Conservation (phyloP, 1,140 invertebrate species). For the Drosophila pandora region DNA sequence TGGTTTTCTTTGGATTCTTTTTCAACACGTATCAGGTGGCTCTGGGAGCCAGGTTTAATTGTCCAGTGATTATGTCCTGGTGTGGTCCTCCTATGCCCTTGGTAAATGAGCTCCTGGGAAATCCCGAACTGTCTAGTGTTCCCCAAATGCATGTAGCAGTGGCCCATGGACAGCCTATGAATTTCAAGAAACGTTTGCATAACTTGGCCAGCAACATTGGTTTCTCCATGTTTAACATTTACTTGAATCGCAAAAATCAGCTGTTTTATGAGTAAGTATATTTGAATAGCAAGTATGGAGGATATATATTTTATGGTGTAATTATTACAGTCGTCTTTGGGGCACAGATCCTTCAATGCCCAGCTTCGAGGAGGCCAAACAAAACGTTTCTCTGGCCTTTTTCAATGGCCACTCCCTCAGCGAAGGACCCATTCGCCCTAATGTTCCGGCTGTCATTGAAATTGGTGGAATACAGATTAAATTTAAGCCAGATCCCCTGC, state of each 20-base stretch:
- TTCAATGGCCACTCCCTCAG: slow-evolving; percentile 58
- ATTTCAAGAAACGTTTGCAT: slow-evolving; percentile 49
- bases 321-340: slow-evolving; percentile 24
- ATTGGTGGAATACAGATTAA: slow-evolving; percentile 84
- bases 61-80: slow-evolving; percentile 56
- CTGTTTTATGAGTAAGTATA: slow-evolving; percentile 53
- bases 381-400: slow-evolving; percentile 59
- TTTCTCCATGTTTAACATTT: slow-evolving; percentile 20
- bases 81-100: slow-evolving; percentile 28
- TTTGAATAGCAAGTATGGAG: neutral
- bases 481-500: slow-evolving; percentile 65
- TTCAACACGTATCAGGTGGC: slow-evolving; percentile 60
- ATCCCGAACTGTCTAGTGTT: slow-evolving; percentile 33
- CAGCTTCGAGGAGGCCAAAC: slow-evolving; percentile 31
- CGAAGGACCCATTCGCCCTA: slow-evolving; percentile 54
- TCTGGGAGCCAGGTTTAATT: slow-evolving; percentile 54
- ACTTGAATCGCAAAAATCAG: slow-evolving; percentile 19
- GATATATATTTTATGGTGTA: neutral
- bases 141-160: slow-evolving; percentile 55
- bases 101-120: slow-evolving; percentile 44
- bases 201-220: slow-evolving; percentile 33
- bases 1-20: slow-evolving; percentile 54
- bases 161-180: slow-evolving; percentile 49
- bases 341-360: slow-evolving; percentile 22
- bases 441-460: slow-evolving; percentile 62